These are phyloP conservation scores for Diloba caeruleocephala DNA, from an alignment of 2,888 invertebrate genomes.

Conservation along the genomic window DNA sequence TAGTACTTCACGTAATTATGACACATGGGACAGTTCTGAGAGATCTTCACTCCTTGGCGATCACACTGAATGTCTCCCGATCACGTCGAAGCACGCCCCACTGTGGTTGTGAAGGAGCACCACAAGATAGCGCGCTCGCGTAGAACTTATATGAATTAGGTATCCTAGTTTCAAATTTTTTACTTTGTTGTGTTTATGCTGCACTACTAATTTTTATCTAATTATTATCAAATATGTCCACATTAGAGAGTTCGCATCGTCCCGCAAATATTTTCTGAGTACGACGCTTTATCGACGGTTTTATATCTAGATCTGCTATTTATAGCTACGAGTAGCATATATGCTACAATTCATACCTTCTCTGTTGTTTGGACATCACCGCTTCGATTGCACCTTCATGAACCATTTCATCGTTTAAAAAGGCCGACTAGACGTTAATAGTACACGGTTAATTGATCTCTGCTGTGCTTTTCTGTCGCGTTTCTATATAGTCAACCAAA, in stretches of 20 bases:
- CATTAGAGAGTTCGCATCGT: constrained; percentile 16
- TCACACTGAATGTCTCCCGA: no score
- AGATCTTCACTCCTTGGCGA: no score
- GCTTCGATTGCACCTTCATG: constrained; percentile 51
- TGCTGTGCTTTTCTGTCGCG: constrained; percentile 27
- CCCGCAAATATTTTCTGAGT: constrained; percentile 4
- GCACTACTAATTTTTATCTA: constrained; percentile 1
- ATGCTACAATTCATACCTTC: constrained; percentile 67
- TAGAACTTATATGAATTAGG: neutral
- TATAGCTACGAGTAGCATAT: constrained; percentile 63
- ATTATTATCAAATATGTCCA: constrained; percentile 13
- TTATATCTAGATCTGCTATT: constrained; percentile 53
- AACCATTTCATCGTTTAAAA: constrained; percentile 43
- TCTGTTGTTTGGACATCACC: constrained; percentile 61
- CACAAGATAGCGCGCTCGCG: no score
- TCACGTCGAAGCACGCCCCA: no score
- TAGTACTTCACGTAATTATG: no score
- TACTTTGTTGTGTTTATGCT: neutral
- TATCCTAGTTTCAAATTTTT: neutral
- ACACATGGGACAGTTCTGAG: no score
- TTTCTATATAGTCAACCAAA: constrained; percentile 4
- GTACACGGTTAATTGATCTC: constrained; percentile 57
- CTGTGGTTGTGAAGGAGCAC: no score
- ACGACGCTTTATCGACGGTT: constrained; percentile 10
- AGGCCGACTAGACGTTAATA: constrained; percentile 58